Evolutionary conservation across 2,888 invertebrate species (phyloP), one percentile per base, ranked within the genome.

Genomic region (Marronus borbonicus): DNA sequence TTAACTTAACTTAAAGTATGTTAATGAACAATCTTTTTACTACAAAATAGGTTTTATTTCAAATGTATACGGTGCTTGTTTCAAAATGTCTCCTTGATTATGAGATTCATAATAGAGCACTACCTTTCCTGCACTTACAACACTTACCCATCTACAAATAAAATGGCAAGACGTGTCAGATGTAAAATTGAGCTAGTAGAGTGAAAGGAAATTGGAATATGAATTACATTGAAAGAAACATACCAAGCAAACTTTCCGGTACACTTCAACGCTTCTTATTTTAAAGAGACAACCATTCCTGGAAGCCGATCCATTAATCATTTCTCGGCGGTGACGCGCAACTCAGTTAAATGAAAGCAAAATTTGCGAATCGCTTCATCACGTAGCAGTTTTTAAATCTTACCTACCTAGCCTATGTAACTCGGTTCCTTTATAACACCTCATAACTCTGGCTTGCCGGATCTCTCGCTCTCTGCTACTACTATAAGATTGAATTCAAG

Each of bases 341-440:
- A 58, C 20, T 58, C 65, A 39, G 39, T 66, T 66, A 66, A 66
- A 66, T 66, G 65, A 66, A 49, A 39, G 65, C 55, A 44, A 66
- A 66, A 66, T 66, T 66, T 66, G 65, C 20, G 65, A 66, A 66
- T 66, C 65, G 65, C 65, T 66, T 66, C 65, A 66, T 66, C 65
- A 28, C 68, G 49, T 50, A 50, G 50, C 39, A 68, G 50, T 50
- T 68, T 68, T 68, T 68, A 68, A 68, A 68, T 68, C 68, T 49
- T 68, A 68, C 50, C 68, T 68, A 68, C 50, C 50, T 50, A 68
- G 20, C 28, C 68, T 12, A 39, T 49, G 68, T 68, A 68, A 50
- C 50, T 68, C 50, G 68, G 68, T 68, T 68, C 68, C 50, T 68
- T 68, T 68, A 68, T 68, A 50, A 68, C 68, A 68, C 68, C 68